phyloP scores from a whole-genome alignment of 2,113 vertebrate species.

The Albula glossodonta region DNA sequence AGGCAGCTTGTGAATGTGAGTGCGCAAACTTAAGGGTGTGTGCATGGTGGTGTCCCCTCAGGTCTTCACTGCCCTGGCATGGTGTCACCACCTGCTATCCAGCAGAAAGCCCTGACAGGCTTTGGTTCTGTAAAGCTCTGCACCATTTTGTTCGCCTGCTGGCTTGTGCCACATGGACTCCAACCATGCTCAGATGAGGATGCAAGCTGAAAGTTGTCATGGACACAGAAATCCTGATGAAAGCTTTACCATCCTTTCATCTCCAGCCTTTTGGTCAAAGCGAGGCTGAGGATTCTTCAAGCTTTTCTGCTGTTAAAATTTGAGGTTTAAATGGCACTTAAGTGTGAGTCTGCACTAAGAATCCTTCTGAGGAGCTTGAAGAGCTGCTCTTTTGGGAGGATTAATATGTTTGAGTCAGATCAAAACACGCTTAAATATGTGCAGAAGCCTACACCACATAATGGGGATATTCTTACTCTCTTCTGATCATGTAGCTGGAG shows the following conservation, averaged over 20 bases:
- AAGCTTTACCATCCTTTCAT: not conserved
- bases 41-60: slow-evolving; percentile 15
- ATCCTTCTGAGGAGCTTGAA: not conserved
- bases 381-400: not conserved
- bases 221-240: slow-evolving; percentile 17
- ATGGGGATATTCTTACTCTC: not conserved
- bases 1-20: not conserved
- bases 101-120: slow-evolving; percentile 44
- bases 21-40: not conserved
- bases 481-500: slow-evolving; percentile 5
- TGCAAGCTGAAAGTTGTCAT: slow-evolving; percentile 15
- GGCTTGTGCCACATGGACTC: not conserved
- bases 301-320: not conserved
- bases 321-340: not conserved
- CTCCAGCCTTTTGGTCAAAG: not conserved
- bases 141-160: slow-evolving; percentile 15
- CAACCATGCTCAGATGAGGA: slow-evolving; percentile 1
- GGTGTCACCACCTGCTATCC: slow-evolving; percentile 54
- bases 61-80: slow-evolving; percentile 30
- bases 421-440: not conserved
- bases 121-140: slow-evolving; percentile 12
- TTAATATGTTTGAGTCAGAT: slow-evolving; percentile 1
- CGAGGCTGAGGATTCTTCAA: not conserved
- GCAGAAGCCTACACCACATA: not conserved
- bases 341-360: not conserved